phyloP scores from a whole-genome alignment of 2,888 invertebrate species.

The Cephalotes varians region DNA sequence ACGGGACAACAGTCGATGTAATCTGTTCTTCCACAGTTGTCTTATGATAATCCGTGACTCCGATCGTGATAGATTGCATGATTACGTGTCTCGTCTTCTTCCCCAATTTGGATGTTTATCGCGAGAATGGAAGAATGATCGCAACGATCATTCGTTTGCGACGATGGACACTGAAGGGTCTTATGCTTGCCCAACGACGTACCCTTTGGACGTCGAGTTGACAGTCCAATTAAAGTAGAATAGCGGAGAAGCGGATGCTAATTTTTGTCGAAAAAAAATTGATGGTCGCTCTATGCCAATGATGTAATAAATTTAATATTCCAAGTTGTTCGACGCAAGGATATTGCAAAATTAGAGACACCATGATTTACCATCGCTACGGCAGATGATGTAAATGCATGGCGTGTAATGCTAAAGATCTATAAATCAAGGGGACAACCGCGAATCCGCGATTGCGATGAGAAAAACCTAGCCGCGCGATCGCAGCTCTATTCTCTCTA shows the following conservation, averaged over 20 bases:
- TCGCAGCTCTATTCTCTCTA: constrained; percentile 24
- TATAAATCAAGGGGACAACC: constrained; percentile 18
- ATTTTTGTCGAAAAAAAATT: constrained; percentile 20
- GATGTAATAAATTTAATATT: constrained; percentile 6
- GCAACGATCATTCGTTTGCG: not conserved
- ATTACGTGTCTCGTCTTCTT: constrained; percentile 6
- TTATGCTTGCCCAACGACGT: not conserved
- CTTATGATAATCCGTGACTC: constrained; percentile 65
- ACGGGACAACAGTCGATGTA: constrained; percentile 67
- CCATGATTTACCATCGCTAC: not conserved
- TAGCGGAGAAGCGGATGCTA: constrained; percentile 7
- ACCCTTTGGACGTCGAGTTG: constrained; percentile 37
- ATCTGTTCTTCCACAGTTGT: constrained; percentile 68
- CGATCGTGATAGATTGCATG: constrained; percentile 31
- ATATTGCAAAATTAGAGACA: constrained; percentile 16
- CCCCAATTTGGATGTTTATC: constrained; percentile 52
- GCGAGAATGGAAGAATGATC: not conserved
- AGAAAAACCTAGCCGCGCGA: constrained; percentile 8
- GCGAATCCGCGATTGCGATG: constrained; percentile 16
- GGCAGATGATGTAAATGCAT: not conserved
- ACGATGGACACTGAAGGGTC: constrained; percentile 31
- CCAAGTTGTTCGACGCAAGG: not conserved
- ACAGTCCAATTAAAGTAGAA: constrained; percentile 65
- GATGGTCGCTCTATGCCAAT: not conserved
- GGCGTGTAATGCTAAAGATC: constrained; percentile 26